Evolutionary conservation across 1,140 invertebrate genomes (phyloP).

Genomic region (Drosophila yakuba): DNA sequence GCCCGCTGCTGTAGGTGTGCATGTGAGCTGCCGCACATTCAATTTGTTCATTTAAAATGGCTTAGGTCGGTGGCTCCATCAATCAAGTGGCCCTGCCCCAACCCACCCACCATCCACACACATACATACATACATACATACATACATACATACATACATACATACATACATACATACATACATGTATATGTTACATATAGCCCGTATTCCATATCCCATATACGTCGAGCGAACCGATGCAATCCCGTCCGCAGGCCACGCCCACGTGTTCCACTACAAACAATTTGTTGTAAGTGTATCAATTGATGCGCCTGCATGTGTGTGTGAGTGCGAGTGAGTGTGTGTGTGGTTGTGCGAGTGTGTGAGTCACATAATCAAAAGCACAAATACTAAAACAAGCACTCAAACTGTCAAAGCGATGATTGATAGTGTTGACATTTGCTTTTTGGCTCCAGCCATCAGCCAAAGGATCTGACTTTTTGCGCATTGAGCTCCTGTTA

Average conservation of each 20-base stretch:
- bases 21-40: slow-evolving; percentile 42
- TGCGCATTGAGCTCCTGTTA: slow-evolving; percentile 76
- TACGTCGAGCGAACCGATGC: not conserved
- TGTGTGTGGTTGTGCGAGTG: slow-evolving; percentile 18
- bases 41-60: slow-evolving; percentile 81
- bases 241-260: slow-evolving; percentile 27
- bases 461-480: slow-evolving; percentile 57
- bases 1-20: slow-evolving; percentile 10
- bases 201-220: slow-evolving; percentile 1
- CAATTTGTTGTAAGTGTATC: slow-evolving; percentile 80
- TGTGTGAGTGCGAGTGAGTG: slow-evolving; percentile 16
- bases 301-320: slow-evolving; percentile 59
- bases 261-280: slow-evolving; percentile 63
- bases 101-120: not conserved
- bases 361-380: slow-evolving; percentile 78
- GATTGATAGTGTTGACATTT: slow-evolving; percentile 83
- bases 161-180: not conserved
- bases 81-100: slow-evolving; percentile 56
- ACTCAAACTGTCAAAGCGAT: slow-evolving; percentile 83
- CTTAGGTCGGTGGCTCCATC: slow-evolving; percentile 66
- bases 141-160: not conserved
- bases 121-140: not conserved
- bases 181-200: not conserved
- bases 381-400: slow-evolving; percentile 83
- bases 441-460: slow-evolving; percentile 73